A percentile compares a stretch with the other conserved stretches of the same genome.
These are phyloP conservation scores for Leptothorax acervorum DNA, from an alignment of 2,888 invertebrate species.

Conservation along the genomic window DNA sequence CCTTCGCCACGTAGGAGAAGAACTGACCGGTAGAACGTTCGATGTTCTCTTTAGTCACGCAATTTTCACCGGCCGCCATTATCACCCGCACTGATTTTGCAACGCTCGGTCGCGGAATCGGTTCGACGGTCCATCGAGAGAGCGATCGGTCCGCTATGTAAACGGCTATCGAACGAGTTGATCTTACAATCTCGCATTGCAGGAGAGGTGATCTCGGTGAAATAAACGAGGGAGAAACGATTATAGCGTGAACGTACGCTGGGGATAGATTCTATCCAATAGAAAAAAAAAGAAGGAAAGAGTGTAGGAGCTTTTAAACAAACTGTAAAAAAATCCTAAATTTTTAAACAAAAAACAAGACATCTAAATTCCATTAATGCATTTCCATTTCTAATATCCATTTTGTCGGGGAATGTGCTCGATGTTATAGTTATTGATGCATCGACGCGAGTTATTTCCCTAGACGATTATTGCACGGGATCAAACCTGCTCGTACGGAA, in stretches of 20 bases:
- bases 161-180: slow-evolving; percentile 14
- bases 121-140: slow-evolving; percentile 2
- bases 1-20: background rate
- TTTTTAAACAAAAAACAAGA: background rate
- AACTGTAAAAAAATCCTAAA: background rate
- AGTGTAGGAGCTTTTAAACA: background rate
- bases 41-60: slow-evolving; percentile 19
- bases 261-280: background rate
- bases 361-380: background rate
- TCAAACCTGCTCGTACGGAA: slow-evolving; percentile 14
- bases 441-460: slow-evolving; percentile 68
- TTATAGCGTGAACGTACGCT: background rate
- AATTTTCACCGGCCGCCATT: slow-evolving; percentile 29
- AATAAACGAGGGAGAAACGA: slow-evolving; percentile 1
- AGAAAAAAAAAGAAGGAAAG: background rate
- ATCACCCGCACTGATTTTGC: slow-evolving; percentile 6
- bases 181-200: slow-evolving; percentile 26
- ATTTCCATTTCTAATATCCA: slow-evolving; percentile 58
- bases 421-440: slow-evolving; percentile 53
- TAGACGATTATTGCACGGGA: slow-evolving; percentile 58
- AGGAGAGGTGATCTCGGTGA: background rate
- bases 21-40: background rate
- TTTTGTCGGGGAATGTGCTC: slow-evolving; percentile 47
- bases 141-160: slow-evolving; percentile 19
- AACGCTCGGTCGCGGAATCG: slow-evolving; percentile 13